Percentiles rank a stretch among this genome's conserved stretches.
Evolutionary conservation across 1,140 invertebrate genomes (phyloP).

Genomic region (Pomacea maculata): DNA sequence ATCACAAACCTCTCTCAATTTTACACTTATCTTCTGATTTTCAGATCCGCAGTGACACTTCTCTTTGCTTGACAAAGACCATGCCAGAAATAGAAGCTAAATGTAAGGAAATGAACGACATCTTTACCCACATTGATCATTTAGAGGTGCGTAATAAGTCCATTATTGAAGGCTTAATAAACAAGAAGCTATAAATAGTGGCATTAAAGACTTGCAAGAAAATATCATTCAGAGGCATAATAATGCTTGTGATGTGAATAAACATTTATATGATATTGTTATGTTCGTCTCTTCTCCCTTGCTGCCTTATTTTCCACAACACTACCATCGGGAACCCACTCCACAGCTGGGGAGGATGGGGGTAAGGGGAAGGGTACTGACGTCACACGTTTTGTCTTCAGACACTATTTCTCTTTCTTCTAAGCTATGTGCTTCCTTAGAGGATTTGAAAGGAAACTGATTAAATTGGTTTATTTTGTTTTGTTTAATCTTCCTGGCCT

Average conservation of each 20-base stretch:
- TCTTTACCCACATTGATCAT: conserved; percentile 58
- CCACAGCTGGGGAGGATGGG: too few species aligned
- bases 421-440: too few species aligned
- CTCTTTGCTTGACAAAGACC: conserved; percentile 53
- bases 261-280: not conserved
- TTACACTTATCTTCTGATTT: conserved; percentile 1
- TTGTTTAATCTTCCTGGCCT: too few species aligned
- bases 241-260: not conserved
- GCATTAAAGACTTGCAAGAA: not conserved
- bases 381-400: too few species aligned
- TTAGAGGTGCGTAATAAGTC: conserved; percentile 48
- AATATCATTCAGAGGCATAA: not conserved
- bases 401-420: too few species aligned
- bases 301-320: too few species aligned
- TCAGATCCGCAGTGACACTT: conserved; percentile 60
- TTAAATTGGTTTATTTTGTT: too few species aligned
- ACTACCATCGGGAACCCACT: too few species aligned
- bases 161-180: not conserved
- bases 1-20: too few species aligned
- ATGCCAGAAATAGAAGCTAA: conserved; percentile 54
- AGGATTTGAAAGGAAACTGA: too few species aligned
- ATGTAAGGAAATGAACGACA: conserved; percentile 50
- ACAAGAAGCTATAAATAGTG: not conserved
- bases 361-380: too few species aligned
- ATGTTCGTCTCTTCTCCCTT: too few species aligned